Evolutionary conservation across 2,113 vertebrate genomes (phyloP).

Genomic region (Lophotis ruficrista): DNA sequence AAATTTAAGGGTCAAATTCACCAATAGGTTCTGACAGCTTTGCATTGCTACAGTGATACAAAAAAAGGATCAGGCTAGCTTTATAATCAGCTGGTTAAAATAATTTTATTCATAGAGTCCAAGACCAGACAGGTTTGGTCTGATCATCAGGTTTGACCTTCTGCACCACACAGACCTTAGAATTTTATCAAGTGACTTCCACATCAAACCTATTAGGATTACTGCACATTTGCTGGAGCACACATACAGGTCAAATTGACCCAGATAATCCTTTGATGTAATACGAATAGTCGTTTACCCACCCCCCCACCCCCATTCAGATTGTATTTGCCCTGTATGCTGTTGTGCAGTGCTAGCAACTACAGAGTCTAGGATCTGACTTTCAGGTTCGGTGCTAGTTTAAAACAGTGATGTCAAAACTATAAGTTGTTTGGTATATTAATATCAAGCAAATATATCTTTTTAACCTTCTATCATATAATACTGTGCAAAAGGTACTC

Average conservation of each 20-base stretch:
- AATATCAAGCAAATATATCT: not conserved
- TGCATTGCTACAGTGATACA: not conserved
- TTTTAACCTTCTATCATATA: not conserved
- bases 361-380: not conserved
- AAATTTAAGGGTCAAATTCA: not conserved
- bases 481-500: not conserved
- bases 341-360: not conserved
- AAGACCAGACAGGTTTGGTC: not conserved
- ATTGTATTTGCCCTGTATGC: not conserved
- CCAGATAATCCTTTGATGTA: not conserved
- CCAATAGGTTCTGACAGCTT: not conserved
- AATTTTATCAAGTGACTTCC: not conserved
- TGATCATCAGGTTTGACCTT: not conserved
- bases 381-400: not conserved
- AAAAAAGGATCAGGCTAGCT: not conserved
- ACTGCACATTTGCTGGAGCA: not conserved
- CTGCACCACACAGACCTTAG: not conserved
- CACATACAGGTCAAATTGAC: not conserved
- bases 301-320: not conserved
- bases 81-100: not conserved
- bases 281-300: not conserved
- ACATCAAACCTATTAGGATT: not conserved
- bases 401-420: not conserved
- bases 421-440: not conserved
- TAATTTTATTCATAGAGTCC: not conserved